These are phyloP conservation scores for Echinometra lucunter DNA, from an alignment of 53 echinoderm and acorn worm genomes.

Conservation along the genomic window DNA sequence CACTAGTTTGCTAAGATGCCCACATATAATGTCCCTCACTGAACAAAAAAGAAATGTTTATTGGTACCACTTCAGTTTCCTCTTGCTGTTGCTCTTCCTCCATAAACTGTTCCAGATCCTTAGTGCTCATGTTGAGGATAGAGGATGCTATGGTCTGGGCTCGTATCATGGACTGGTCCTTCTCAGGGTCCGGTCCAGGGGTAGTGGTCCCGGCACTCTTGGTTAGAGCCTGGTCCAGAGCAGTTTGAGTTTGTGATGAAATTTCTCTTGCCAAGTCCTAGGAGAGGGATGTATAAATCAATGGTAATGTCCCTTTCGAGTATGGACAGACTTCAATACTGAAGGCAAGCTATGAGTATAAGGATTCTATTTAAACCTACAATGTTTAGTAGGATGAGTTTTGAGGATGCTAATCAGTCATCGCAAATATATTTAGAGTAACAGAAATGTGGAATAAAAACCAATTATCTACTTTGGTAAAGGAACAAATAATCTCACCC, in stretches of 20 bases:
- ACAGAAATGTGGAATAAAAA: too few species aligned
- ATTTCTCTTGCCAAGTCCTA: conserved; percentile 74
- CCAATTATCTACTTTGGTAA: too few species aligned
- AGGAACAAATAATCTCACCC: too few species aligned
- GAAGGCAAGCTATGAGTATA: neutral
- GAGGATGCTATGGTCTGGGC: conserved; percentile 94
- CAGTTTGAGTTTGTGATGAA: conserved; percentile 69
- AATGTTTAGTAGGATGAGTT: too few species aligned
- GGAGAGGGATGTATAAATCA: neutral
- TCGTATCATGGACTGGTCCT: conserved; percentile 71
- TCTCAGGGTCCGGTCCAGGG: conserved; percentile 28
- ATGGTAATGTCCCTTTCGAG: neutral
- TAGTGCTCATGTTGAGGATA: conserved; percentile 91
- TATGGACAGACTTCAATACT: neutral
- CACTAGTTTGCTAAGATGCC: too few species aligned
- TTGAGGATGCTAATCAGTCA: too few species aligned
- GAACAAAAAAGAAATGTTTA: neutral
- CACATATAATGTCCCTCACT: neutral
- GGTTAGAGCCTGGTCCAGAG: conserved; percentile 39
- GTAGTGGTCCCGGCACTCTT: neutral
- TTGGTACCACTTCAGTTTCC: neutral
- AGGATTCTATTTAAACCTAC: too few species aligned
- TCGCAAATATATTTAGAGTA: too few species aligned
- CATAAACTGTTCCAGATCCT: conserved; percentile 91
- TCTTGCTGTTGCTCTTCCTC: conserved; percentile 72